Conservation (phyloP, 92 coral and sea anemone genomes). For the Siderastrea siderea region DNA sequence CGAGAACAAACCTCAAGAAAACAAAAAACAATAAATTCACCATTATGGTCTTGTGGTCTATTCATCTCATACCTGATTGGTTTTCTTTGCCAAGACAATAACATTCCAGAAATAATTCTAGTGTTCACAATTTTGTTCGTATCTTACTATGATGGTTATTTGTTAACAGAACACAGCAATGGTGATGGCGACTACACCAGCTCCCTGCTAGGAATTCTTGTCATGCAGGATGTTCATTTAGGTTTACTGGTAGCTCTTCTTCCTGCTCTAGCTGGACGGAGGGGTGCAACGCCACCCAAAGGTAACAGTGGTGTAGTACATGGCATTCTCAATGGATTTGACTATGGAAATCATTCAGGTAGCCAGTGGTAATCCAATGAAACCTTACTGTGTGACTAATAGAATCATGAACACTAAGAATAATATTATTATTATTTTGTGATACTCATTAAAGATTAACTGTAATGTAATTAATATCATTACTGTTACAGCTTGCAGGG, state of each 20-base stretch:
- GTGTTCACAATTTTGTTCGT: not conserved
- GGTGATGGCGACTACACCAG: constrained; percentile 95
- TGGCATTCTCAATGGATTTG: constrained; percentile 59
- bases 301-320: constrained; percentile 56
- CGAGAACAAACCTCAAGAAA: too few relatives aligned
- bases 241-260: constrained; percentile 93
- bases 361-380: not conserved
- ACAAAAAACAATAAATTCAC: too few relatives aligned
- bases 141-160: not conserved
- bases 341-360: constrained; percentile 44
- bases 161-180: constrained; percentile 83
- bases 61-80: too few relatives aligned
- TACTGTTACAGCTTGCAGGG: too few relatives aligned
- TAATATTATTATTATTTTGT: too few relatives aligned
- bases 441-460: too few relatives aligned
- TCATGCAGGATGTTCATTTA: constrained; percentile 98
- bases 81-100: too few relatives aligned
- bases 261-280: constrained; percentile 96
- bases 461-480: too few relatives aligned
- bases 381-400: too few relatives aligned
- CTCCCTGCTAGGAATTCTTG: constrained; percentile 92
- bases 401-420: too few relatives aligned
- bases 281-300: constrained; percentile 25
- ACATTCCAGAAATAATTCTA: not conserved
- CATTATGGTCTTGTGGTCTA: too few relatives aligned